Conservation (phyloP, 2,888 invertebrate species). For the Mythimna albipuncta region DNA sequence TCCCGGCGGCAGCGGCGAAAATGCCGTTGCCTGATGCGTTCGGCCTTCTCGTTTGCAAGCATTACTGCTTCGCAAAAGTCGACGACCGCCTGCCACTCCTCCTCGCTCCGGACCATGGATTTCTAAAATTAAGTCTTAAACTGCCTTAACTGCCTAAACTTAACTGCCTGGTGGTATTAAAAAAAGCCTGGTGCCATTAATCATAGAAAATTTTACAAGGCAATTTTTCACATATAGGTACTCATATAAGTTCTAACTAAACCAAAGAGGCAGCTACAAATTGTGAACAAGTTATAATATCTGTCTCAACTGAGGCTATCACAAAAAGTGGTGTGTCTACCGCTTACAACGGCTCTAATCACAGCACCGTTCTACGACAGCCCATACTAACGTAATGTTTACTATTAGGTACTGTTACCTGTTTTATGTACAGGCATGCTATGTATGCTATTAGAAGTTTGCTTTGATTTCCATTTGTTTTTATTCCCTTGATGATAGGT, state of each 20-base stretch:
- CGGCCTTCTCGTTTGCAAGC: too few relatives aligned
- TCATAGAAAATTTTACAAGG: not conserved
- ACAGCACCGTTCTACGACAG: not conserved
- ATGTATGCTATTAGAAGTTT: not conserved
- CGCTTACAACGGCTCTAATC: not conserved
- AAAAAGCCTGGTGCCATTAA: not conserved
- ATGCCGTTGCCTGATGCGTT: too few relatives aligned
- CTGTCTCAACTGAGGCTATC: not conserved
- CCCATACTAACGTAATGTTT: not conserved
- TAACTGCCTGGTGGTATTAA: too few relatives aligned
- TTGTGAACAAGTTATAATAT: constrained; percentile 28
- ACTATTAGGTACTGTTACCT: not conserved
- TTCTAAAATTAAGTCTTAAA: too few relatives aligned
- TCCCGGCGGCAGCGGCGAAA: too few relatives aligned
- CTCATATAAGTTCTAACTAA: not conserved
- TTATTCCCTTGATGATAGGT: not conserved
- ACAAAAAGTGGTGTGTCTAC: constrained; percentile 29
- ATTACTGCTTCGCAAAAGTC: too few relatives aligned
- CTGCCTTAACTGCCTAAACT: too few relatives aligned
- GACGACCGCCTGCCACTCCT: too few relatives aligned
- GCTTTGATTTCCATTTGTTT: not conserved
- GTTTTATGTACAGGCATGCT: not conserved
- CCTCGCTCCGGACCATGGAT: too few relatives aligned
- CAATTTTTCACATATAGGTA: not conserved
- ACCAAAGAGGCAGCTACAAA: constrained; percentile 2